These are phyloP conservation scores for Oceanites oceanicus DNA, from an alignment of 2,113 vertebrate species.

Conservation along the genomic window DNA sequence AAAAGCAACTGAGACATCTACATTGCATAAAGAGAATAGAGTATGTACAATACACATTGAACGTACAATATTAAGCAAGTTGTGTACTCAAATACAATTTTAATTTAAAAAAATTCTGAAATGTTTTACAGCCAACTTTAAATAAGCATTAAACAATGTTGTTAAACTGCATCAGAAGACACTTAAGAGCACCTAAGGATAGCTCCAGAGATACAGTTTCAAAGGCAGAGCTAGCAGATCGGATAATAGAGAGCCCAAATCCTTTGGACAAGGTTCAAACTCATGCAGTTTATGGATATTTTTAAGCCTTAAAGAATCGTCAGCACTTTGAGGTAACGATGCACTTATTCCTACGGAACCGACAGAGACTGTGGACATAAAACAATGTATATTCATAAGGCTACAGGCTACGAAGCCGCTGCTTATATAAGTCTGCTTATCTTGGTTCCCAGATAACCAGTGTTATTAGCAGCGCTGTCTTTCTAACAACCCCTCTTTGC, in stretches of 20 bases:
- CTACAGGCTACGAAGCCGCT: not conserved
- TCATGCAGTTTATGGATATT: conserved; percentile 62
- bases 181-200: conserved; percentile 65
- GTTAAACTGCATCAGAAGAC: conserved; percentile 22
- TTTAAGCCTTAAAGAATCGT: conserved; percentile 65
- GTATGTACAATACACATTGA: accelerated
- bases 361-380: conserved; percentile 20
- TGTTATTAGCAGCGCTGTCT: not conserved
- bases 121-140: not conserved
- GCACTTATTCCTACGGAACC: conserved; percentile 56
- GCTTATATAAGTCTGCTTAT: conserved; percentile 60
- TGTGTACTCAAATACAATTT: not conserved
- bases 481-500: not conserved
- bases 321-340: conserved; percentile 61
- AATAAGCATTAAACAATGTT: not conserved
- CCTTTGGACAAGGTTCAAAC: conserved; percentile 73
- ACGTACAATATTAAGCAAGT: not conserved
- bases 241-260: conserved; percentile 69
- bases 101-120: not conserved
- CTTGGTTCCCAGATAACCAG: conserved; percentile 32
- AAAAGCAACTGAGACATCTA: not conserved
- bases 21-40: not conserved
- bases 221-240: conserved; percentile 66
- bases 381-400: conserved; percentile 58
- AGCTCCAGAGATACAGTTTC: conserved; percentile 72